Evolutionary conservation across 37 sponge, comb jelly and placozoan genomes (phyloP).

Genomic region (Geodia barretti): DNA sequence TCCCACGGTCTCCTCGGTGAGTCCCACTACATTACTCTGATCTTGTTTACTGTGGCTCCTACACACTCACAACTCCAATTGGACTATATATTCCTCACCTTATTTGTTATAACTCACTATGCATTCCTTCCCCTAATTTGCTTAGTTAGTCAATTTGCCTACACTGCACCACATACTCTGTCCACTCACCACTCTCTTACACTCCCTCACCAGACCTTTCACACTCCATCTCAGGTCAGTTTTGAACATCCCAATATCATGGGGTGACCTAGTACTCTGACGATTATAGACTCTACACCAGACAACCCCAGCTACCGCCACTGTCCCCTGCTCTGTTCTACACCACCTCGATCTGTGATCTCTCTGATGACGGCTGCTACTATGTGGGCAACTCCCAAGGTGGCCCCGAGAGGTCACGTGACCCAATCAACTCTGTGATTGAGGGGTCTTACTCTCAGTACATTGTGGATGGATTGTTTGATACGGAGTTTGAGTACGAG

Average conservation of each 20-base stretch:
- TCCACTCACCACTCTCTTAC: no score
- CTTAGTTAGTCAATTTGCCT: no score
- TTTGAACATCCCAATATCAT: conserved; percentile 70
- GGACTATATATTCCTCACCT: no score
- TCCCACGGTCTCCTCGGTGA: conserved; percentile 82
- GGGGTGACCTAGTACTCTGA: neutral
- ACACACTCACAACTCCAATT: no score
- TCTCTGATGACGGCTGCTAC: conserved; percentile 37
- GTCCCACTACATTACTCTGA: no score
- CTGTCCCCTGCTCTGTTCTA: conserved; percentile 50
- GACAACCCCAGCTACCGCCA: conserved; percentile 1
- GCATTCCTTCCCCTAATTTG: no score
- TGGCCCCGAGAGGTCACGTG: conserved; percentile 32
- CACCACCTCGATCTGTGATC: conserved; percentile 61
- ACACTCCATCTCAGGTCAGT: conserved; percentile 64
- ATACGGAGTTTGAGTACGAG: conserved; percentile 26
- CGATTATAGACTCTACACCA: neutral
- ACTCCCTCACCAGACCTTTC: no score
- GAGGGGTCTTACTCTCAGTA: conserved; percentile 60
- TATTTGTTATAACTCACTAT: no score
- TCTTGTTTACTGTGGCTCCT: no score
- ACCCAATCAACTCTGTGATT: conserved; percentile 50
- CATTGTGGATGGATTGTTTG: conserved; percentile 18
- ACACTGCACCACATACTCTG: no score
- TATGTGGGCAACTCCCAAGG: conserved; percentile 74